Evolutionary conservation across 1,140 invertebrate genomes (phyloP).

Genomic region (Saccostrea glomerata): DNA sequence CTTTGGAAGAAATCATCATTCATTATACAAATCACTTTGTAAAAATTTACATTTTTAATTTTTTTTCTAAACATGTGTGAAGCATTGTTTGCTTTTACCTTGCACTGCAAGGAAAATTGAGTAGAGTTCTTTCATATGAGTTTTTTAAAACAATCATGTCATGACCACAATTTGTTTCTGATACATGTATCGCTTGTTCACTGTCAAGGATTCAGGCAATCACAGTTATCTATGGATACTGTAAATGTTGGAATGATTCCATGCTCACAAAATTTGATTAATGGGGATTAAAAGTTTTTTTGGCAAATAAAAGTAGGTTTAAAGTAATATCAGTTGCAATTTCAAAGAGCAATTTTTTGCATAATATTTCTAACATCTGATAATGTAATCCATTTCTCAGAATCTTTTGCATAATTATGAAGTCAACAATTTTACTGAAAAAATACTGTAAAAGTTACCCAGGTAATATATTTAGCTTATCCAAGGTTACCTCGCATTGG

Average conservation of each 20-base stretch:
- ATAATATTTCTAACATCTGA: neutral
- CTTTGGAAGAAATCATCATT: neutral
- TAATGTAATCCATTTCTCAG: neutral
- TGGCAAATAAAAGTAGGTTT: too few relatives aligned
- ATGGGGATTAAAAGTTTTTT: too few relatives aligned
- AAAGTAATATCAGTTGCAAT: neutral
- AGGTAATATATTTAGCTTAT: neutral
- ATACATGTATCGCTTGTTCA: too few relatives aligned
- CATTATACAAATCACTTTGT: neutral
- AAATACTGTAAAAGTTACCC: too few relatives aligned
- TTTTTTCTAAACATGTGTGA: too few relatives aligned
- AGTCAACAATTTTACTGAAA: neutral
- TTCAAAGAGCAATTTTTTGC: conserved; percentile 1
- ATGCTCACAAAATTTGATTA: too few relatives aligned
- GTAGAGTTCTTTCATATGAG: neutral
- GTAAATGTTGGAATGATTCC: too few relatives aligned
- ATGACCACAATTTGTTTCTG: neutral
- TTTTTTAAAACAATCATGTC: neutral
- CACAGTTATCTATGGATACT: neutral
- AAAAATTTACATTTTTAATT: neutral
- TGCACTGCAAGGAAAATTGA: neutral
- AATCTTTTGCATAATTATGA: neutral
- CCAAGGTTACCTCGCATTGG: neutral
- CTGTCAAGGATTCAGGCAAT: neutral
- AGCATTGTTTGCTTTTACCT: neutral